Evolutionary conservation across 2,113 vertebrate species (phyloP), one percentile per base, ranked within the genome.

Genomic region (Nibea albiflora): DNA sequence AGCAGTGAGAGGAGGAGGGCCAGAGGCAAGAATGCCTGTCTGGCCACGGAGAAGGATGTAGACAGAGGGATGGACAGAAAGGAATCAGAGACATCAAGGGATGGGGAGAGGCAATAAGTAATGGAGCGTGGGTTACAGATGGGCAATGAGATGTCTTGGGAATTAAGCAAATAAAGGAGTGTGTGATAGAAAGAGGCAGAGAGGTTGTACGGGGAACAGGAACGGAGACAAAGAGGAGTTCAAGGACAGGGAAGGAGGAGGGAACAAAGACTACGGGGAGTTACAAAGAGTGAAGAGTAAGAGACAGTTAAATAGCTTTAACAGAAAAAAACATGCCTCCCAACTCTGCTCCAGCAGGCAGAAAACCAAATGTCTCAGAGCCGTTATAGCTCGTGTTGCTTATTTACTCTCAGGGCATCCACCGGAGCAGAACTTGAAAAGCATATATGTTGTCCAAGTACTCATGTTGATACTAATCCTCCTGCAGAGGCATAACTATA

Each of bases 1-100:
- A 75, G 52, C 64, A 58, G 22, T 39, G 49, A 57, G 72, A 47
- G 69, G 75, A 76, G 81, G 74, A 80, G 46, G 78, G 53, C 75
- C 69, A 72, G 68, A 86, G 84, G 68, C 56, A 87, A 72, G 72
- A 88, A 91, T 87, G 84, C 66, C 72, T 84, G 58, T 80, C 78
- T 85, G 88, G 67, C 67, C 39, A 53, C 1, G 6, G 65, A 81
- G 19, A 72, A 52, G 6, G 77, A 83, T 53, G 65, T 54, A 75
- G 73, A 84, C 50, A 19, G 82, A 61, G 64, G 71, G 80, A 85
- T 78, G 72, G 56, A 86, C 76, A 86, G 76, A 49, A 81, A 67
- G 31, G 24, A 83, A 77, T 69, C 58, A 35, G 54, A 71, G 56
- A 88, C 68, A 73, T 76, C 81, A 75, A 57, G 83, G 80, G 69